Evolutionary conservation across 2,888 invertebrate genomes (phyloP), one percentile per base, ranked within the genome.

Genomic region (Laothoe populi): DNA sequence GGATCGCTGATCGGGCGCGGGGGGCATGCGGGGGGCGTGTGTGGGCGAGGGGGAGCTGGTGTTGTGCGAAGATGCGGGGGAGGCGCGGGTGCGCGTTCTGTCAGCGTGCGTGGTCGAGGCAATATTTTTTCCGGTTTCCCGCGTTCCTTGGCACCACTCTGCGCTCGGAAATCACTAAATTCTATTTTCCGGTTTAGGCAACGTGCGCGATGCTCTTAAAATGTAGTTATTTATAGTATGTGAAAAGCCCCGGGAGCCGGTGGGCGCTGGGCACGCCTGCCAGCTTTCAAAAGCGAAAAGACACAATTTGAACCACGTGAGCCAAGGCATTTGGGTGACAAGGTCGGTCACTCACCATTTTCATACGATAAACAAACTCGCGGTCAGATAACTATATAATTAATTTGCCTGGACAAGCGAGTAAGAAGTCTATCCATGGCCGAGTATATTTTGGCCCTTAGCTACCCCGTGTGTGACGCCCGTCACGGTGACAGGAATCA

Each of bases 51-150:
- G 21, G 0, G 53, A 2, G 26, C 13, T 7, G 53, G 31, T 26
- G 53, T 7, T 3, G n/a, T 4, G n/a, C 24, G 24, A 13, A 4
- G 48, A 48, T 23, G 61, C 19, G 38, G 19, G 45, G 21, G 38
- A 8, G 46, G 38, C 21, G 35, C n/a, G 40, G 10, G 24, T 10
- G 23, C 35, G 23, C 26, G 23, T 16, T 60, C 23, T 35, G 45
- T 42, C 59, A 46, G 19, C 19, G 60, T 53, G 62, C 59, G 62
- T 57, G 63, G 59, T 60, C 65, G 44, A 38, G 59, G 57, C 59
- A 46, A 59, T 61, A 63, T 66, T 65, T 71, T 70, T 74, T 67
- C 71, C 69, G 68, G 69, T 70, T 68, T 65, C 61, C 48, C 42
- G 31, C 57, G 60, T 46, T 64, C 64, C 63, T 66, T 69, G 66